These are phyloP conservation scores for Carcina quercana DNA, from an alignment of 2,888 invertebrate species.

Conservation along the genomic window DNA sequence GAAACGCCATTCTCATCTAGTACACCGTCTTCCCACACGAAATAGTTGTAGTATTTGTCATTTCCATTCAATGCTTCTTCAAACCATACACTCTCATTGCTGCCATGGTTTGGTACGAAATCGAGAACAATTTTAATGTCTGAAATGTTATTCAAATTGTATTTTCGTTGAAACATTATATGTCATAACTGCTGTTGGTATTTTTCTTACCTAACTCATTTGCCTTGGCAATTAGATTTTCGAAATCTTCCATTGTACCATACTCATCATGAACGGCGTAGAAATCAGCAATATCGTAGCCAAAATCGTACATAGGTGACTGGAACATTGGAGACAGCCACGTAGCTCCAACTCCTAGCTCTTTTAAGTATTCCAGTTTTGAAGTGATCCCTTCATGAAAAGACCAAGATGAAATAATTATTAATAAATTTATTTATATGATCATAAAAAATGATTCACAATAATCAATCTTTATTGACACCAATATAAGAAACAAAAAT, in stretches of 20 bases:
- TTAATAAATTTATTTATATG: too few relatives aligned
- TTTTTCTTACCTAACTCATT: constrained; percentile 52
- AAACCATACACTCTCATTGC: constrained; percentile 91
- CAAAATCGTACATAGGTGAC: constrained; percentile 87
- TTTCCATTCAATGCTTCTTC: constrained; percentile 76
- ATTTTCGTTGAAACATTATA: background rate
- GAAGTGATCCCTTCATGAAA: constrained; percentile 69
- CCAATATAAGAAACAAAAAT: too few relatives aligned
- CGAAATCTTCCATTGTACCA: constrained; percentile 83
- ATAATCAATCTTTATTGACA: too few relatives aligned
- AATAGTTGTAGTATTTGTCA: constrained; percentile 82
- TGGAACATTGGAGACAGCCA: constrained; percentile 84
- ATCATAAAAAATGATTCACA: too few relatives aligned
- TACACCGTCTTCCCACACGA: constrained; percentile 81
- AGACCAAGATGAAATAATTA: too few relatives aligned
- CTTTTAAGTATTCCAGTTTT: constrained; percentile 77
- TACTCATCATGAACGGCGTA: constrained; percentile 80
- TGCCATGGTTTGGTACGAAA: constrained; percentile 84
- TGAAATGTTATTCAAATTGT: constrained; percentile 24
- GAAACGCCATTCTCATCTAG: constrained; percentile 56
- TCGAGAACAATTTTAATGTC: constrained; percentile 76
- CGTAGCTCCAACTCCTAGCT: constrained; percentile 78
- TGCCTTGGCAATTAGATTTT: constrained; percentile 66
- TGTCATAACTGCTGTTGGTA: background rate
- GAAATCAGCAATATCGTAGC: constrained; percentile 86